phyloP scores from a whole-genome alignment of 2,888 invertebrate genomes.

The Calliopum simillimum region DNA sequence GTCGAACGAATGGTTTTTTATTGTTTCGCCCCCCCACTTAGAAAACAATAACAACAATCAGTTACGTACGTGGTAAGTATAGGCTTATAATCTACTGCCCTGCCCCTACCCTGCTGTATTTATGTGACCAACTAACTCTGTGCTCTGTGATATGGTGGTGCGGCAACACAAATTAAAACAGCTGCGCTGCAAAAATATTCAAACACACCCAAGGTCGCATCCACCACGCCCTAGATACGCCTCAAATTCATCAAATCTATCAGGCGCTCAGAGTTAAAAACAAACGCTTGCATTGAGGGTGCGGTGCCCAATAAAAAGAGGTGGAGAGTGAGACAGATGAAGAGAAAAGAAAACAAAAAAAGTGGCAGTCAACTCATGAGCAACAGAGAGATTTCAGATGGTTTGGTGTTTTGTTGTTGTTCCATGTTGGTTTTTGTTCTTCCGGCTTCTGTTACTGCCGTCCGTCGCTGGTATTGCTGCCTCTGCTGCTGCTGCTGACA shows the following conservation, averaged over 20 bases:
- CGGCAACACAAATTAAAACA: conserved; percentile 41
- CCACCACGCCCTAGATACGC: conserved; percentile 69
- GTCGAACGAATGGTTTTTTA: no score
- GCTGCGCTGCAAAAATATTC: conserved; percentile 38
- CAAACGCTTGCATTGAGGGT: not conserved
- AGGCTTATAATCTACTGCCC: no score
- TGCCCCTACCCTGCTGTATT: no score
- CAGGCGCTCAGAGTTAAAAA: conserved; percentile 61
- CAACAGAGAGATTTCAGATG: not conserved
- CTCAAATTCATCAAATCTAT: conserved; percentile 66
- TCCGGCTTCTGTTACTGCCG: no score
- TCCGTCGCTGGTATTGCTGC: no score
- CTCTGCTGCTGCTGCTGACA: no score
- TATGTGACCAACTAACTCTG: conserved; percentile 7
- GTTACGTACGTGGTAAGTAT: no score
- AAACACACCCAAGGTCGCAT: conserved; percentile 60
- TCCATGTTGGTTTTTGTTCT: no score
- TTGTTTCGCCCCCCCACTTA: no score
- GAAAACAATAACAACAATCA: no score
- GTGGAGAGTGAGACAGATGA: not conserved
- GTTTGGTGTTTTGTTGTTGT: no score
- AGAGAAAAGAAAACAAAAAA: not conserved
- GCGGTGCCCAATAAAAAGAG: not conserved
- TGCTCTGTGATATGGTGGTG: conserved; percentile 27
- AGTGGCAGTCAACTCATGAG: conserved; percentile 33